phyloP scores from a whole-genome alignment of 1,140 invertebrate genomes.

The Saccostrea glomerata region DNA sequence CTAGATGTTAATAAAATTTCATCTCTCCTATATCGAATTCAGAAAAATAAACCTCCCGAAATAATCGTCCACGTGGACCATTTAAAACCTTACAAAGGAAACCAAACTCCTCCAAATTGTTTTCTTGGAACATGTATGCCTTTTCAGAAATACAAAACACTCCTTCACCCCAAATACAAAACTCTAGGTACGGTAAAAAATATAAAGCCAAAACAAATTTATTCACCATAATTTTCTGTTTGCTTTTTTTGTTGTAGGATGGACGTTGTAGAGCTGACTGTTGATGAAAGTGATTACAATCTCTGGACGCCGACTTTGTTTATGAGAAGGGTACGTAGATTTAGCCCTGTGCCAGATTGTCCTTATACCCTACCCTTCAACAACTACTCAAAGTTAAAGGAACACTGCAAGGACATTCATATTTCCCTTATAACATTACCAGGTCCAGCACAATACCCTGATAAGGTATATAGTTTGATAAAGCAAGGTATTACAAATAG shows the following conservation, averaged over 20 bases:
- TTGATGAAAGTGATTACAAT: neutral
- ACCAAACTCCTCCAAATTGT: neutral
- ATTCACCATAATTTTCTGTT: neutral
- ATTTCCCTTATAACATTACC: neutral
- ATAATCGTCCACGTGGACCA: neutral
- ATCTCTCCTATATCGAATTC: neutral
- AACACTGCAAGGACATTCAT: neutral
- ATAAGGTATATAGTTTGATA: too few species aligned
- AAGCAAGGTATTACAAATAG: too few species aligned
- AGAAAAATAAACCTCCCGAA: neutral
- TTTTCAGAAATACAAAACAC: too few species aligned
- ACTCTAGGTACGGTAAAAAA: neutral
- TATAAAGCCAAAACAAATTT: neutral
- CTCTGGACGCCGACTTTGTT: neutral
- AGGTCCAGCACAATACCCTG: too few species aligned
- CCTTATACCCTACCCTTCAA: neutral
- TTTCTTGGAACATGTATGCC: neutral
- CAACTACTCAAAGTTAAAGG: neutral
- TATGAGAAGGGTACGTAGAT: too few species aligned
- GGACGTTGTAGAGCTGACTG: neutral
- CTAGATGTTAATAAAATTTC: neutral
- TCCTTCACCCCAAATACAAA: neutral
- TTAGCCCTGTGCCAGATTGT: neutral
- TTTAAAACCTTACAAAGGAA: neutral
- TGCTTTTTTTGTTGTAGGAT: neutral